A percentile compares a stretch with the other conserved stretches of the same genome.
Evolutionary conservation across 2,888 invertebrate species (phyloP).

Genomic region (Pseudococcus longispinus): DNA sequence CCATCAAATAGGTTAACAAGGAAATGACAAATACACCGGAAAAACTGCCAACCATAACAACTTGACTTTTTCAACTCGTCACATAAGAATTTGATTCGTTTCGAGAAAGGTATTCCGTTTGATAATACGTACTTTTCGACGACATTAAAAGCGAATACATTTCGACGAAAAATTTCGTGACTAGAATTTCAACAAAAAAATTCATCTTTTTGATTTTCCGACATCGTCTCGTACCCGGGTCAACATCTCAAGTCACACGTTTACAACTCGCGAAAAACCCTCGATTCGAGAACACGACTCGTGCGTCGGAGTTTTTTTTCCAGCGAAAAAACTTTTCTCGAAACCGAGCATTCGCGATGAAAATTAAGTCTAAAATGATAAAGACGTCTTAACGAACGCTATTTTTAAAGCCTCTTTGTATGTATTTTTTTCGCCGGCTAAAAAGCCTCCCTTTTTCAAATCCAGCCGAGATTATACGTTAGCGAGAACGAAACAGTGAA

Average conservation of each 20-base stretch:
- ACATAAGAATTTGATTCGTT: background rate
- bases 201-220: background rate
- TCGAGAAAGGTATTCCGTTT: background rate
- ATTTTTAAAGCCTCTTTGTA: background rate
- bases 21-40: background rate
- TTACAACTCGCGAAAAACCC: background rate
- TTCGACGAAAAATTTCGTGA: background rate
- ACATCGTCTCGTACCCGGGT: background rate
- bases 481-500: background rate
- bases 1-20: background rate
- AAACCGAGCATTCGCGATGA: background rate
- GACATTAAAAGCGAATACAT: background rate
- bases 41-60: background rate
- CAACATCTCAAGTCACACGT: background rate
- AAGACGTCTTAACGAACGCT: background rate
- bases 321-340: background rate
- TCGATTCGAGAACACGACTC: background rate
- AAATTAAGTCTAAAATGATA: constrained; percentile 6
- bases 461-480: background rate
- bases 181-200: background rate
- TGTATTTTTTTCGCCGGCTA: background rate
- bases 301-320: background rate
- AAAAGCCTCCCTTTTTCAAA: background rate
- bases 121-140: background rate
- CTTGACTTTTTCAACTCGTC: background rate